Conservation (phyloP, 2,113 vertebrate genomes). For the Crotalus horridus region DNA sequence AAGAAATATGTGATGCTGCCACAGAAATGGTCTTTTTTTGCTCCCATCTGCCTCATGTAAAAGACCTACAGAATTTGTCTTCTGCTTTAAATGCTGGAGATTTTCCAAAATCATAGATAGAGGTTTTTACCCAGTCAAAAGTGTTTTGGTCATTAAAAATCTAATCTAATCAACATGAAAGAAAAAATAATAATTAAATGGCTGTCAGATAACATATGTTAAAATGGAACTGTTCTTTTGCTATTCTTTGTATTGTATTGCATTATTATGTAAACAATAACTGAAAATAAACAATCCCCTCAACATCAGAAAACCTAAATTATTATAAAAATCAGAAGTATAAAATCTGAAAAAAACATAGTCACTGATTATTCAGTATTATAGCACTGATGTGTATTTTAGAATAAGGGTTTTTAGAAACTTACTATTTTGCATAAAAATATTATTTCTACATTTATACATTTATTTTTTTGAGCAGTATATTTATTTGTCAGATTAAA, state of each 20-base stretch:
- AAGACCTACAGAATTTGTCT: neutral
- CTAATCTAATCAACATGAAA: neutral
- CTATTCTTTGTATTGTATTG: neutral
- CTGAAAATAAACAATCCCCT: neutral
- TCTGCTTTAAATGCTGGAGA: neutral
- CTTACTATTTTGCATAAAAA: neutral
- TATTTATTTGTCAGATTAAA: neutral
- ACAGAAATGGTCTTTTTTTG: neutral
- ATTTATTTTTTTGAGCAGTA: too few relatives aligned
- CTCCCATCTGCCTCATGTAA: neutral
- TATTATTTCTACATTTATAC: neutral
- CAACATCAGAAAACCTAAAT: neutral
- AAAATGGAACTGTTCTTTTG: neutral
- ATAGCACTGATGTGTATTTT: neutral
- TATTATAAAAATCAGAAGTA: neutral
- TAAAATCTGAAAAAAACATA: neutral
- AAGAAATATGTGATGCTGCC: neutral
- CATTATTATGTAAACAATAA: neutral
- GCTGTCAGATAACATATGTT: neutral
- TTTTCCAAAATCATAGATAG: neutral
- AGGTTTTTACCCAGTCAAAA: neutral
- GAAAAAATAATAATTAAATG: neutral
- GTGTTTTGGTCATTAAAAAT: neutral
- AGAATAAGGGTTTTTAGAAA: neutral
- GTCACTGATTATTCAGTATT: neutral